Base-by-base conservation (phyloP, 1,140 invertebrate species). In the Zophobas morio region DNA sequence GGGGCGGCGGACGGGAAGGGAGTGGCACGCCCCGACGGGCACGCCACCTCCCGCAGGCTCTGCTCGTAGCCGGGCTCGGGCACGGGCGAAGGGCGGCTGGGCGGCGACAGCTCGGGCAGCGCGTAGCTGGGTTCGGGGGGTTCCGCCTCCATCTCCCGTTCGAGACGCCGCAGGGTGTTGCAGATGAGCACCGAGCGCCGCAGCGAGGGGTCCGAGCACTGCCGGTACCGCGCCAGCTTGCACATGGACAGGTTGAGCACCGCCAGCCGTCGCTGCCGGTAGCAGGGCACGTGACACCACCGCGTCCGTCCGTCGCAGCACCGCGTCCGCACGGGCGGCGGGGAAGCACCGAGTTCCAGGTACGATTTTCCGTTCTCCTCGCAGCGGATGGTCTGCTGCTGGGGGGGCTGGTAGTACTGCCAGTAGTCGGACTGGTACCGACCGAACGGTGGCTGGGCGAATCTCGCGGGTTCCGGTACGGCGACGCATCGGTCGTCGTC, bases 201-300 rank as follows among this genome's bases (percentile, higher is more conserved):
- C n/a, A 99, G 88, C 75, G 94, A 95, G 8, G 96, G 96, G 85
- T 98, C 96, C 1, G 94, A 93, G 77, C 94, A 95, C 86, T 96
- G 95, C 33, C 95, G 90, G 82, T 95, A 95, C 82, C 94, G 90
- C 78, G 94, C 94, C 74, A 99, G 88, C 87, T 99, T 99, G 85
- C 94, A 94, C 92, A 98, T 96, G 70, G 96, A 97, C 53, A 98
- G 91, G 84, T 97, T 96, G 81, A 98, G 92, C 80, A 98, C 95
- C 80, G 95, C 94, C 79, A 96, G 91, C 20, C 96, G 89, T 70
- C 95, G 91, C 82, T 96, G 94, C 83, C 94, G 91, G 85, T 96
- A 96, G 84, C 94, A 95, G 34, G 92, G 93, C 56, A 92, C 91
- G 76, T 90, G 88, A 84, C 94, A 95, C 90, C 94, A 94, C 63